A percentile compares a stretch with the other conserved stretches of the same genome.
Conservation (phyloP, 2,888 invertebrate genomes). For the Alviniconcha strummeri region DNA sequence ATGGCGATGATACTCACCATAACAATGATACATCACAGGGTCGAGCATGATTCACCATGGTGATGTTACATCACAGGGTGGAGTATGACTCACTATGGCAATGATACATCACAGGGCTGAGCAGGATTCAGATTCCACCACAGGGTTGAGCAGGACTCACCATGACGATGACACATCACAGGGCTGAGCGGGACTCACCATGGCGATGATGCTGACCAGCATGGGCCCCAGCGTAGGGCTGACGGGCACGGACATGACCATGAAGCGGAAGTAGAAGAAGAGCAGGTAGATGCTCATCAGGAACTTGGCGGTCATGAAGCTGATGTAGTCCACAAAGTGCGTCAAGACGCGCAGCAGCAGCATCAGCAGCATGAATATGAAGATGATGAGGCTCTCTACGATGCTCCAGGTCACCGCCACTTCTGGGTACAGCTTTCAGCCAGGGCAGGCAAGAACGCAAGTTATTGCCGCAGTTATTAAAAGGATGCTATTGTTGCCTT, state of each 20-base stretch:
- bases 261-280: slow-evolving; percentile 75
- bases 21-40: too few species aligned
- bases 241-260: slow-evolving; percentile 74
- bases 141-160: too few species aligned
- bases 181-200: slow-evolving; percentile 49
- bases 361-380: slow-evolving; percentile 62
- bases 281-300: slow-evolving; percentile 72
- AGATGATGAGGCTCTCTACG: slow-evolving; percentile 25
- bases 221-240: slow-evolving; percentile 74
- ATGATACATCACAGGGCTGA: too few species aligned
- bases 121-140: too few species aligned
- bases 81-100: too few species aligned
- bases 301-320: slow-evolving; percentile 67
- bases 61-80: too few species aligned
- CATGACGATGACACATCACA: too few species aligned
- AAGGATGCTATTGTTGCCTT: too few species aligned
- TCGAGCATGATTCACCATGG: too few species aligned
- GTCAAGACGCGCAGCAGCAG: slow-evolving; percentile 58
- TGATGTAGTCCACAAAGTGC: slow-evolving; percentile 48
- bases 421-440: slow-evolving; percentile 42
- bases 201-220: slow-evolving; percentile 72
- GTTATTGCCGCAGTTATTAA: too few species aligned
- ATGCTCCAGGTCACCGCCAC: slow-evolving; percentile 28
- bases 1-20: too few species aligned
- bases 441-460: not conserved